Conservation (phyloP, 2,113 vertebrate genomes). For the Apodemus speciosus region DNA sequence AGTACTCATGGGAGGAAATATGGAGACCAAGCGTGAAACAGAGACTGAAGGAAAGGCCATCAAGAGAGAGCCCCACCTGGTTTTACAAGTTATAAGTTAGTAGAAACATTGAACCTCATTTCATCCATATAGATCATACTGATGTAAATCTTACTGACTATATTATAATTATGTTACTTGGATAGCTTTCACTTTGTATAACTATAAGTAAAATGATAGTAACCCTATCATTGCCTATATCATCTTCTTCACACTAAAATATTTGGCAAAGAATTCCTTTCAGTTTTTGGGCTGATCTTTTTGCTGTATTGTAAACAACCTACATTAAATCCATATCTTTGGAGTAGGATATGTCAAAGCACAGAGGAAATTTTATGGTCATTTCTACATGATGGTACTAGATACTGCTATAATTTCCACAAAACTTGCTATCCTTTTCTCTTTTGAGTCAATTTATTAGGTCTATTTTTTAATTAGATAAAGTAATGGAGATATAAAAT, state of each 20-base stretch:
- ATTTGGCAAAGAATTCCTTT: background rate
- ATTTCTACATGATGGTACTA: background rate
- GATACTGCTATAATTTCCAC: background rate
- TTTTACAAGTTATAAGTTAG: background rate
- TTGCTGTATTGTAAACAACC: slow-evolving; percentile 6
- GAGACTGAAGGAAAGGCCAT: too few species aligned
- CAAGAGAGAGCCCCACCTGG: too few species aligned
- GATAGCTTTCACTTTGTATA: background rate
- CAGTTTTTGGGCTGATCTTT: background rate
- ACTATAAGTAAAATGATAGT: background rate
- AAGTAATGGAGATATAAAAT: slow-evolving; percentile 5
- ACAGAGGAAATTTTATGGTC: background rate
- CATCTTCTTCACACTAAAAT: background rate
- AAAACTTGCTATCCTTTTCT: background rate
- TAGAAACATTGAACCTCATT: background rate
- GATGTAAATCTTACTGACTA: background rate
- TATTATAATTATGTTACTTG: background rate
- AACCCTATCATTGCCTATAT: background rate
- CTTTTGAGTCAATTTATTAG: background rate
- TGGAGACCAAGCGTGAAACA: too few species aligned
- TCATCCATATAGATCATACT: background rate
- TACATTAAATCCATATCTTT: background rate
- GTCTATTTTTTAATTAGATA: background rate
- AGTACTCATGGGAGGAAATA: too few species aligned
- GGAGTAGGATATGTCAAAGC: background rate